phyloP scores from a whole-genome alignment of 2,888 invertebrate species.

The Euspilapteryx auroguttella region DNA sequence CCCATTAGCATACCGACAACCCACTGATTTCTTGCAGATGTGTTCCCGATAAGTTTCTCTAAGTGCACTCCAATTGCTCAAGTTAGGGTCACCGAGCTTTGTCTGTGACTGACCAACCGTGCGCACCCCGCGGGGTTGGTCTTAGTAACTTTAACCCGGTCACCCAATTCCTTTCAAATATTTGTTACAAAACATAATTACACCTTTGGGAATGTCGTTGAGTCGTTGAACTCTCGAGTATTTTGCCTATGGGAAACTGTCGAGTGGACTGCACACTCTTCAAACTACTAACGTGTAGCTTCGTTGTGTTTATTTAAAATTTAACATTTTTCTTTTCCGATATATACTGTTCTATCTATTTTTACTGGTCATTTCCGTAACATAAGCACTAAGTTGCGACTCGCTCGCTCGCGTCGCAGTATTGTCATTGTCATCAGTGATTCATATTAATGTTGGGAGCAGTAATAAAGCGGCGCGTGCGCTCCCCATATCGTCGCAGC shows the following conservation, averaged over 20 bases:
- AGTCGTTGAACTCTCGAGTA: conserved; percentile 47
- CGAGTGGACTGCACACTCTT: conserved; percentile 34
- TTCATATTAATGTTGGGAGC: conserved; percentile 5
- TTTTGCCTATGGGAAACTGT: conserved; percentile 30
- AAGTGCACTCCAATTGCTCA: conserved; percentile 22
- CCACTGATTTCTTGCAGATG: too few relatives aligned
- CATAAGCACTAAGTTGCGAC: too few relatives aligned
- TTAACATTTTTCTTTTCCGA: too few relatives aligned
- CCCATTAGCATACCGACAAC: too few relatives aligned
- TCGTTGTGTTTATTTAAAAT: too few relatives aligned
- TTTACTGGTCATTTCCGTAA: too few relatives aligned
- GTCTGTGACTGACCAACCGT: conserved; percentile 56
- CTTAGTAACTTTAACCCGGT: conserved; percentile 36
- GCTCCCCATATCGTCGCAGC: conserved; percentile 25
- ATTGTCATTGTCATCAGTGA: too few relatives aligned
- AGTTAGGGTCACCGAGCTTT: conserved; percentile 44
- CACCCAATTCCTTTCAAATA: conserved; percentile 41
- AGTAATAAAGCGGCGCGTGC: conserved; percentile 25
- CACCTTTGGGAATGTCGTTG: conserved; percentile 44
- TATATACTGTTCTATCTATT: too few relatives aligned
- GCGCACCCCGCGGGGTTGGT: conserved; percentile 35
- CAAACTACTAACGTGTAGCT: too few relatives aligned
- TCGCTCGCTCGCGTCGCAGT: too few relatives aligned
- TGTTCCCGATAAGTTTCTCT: conserved; percentile 14
- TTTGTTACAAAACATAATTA: conserved; percentile 38